A percentile compares a stretch with the other conserved stretches of the same genome.
Evolutionary conservation across 2,888 invertebrate species (phyloP).

Genomic region (Mamestra brassicae): DNA sequence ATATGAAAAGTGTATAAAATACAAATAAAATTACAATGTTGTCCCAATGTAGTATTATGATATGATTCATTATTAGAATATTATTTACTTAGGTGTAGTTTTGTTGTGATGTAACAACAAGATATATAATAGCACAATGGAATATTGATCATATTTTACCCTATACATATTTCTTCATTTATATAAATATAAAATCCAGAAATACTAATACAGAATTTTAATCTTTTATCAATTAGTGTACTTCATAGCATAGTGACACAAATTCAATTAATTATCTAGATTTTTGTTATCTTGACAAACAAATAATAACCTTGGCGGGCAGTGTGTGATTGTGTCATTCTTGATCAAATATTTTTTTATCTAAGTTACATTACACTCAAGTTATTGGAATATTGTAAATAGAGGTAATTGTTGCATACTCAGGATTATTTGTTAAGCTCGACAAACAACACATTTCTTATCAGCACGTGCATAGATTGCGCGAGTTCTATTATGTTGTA

Average conservation of each 20-base stretch:
- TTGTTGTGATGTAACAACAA: conserved; percentile 9
- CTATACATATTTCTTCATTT: not conserved
- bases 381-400: not conserved
- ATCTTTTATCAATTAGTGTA: not conserved
- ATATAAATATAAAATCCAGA: not conserved
- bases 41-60: not conserved
- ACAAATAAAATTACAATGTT: not conserved
- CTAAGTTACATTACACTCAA: not conserved
- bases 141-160: conserved; percentile 7
- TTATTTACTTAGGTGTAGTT: not conserved
- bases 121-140: not conserved
- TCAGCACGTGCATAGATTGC: not conserved
- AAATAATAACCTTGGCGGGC: conserved; percentile 31
- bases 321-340: conserved; percentile 25
- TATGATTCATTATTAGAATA: not conserved
- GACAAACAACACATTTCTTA: conserved; percentile 17
- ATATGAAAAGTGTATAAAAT: too few relatives aligned
- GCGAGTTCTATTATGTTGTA: not conserved
- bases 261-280: conserved; percentile 6
- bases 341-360: not conserved
- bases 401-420: not conserved
- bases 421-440: not conserved
- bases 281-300: conserved; percentile 10
- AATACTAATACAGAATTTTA: not conserved
- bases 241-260: conserved; percentile 11